Conservation (phyloP, 2,888 invertebrate species). For the Troides aeacus region DNA sequence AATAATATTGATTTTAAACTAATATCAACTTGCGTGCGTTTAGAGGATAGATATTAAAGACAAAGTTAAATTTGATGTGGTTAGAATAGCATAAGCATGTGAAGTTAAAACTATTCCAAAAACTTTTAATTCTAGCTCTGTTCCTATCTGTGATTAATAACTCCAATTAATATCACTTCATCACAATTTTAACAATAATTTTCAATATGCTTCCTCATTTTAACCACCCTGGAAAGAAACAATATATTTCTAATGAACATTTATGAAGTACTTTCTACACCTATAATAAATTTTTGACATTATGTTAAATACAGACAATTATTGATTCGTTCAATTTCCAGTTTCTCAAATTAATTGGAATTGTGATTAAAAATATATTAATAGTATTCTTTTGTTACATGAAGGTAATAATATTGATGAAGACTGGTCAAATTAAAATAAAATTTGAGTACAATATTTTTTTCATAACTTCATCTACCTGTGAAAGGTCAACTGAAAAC, state of each 20-base stretch:
- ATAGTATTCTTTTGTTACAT: background rate
- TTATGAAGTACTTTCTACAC: background rate
- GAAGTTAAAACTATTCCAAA: slow-evolving; percentile 16
- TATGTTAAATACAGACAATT: background rate
- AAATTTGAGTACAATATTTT: too few species aligned
- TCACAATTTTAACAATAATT: slow-evolving; percentile 17
- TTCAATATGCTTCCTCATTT: slow-evolving; percentile 51
- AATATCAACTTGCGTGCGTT: slow-evolving; percentile 20
- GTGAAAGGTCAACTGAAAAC: too few species aligned
- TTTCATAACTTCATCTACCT: too few species aligned
- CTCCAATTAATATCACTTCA: slow-evolving; percentile 28
- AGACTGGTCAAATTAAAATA: too few species aligned
- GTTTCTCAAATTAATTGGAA: background rate
- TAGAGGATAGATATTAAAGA: slow-evolving; percentile 15
- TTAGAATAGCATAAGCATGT: slow-evolving; percentile 62
- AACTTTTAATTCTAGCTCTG: slow-evolving; percentile 30
- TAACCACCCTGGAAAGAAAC: slow-evolving; percentile 69
- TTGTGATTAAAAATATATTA: background rate
- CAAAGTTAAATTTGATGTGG: slow-evolving; percentile 39
- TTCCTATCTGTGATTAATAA: slow-evolving; percentile 22
- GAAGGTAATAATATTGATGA: background rate
- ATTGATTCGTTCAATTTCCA: background rate
- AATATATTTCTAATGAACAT: slow-evolving; percentile 37
- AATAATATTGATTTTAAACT: slow-evolving; percentile 16
- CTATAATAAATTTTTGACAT: background rate